phyloP scores from a whole-genome alignment of 1,140 invertebrate genomes.

The Euglossa dilemma region DNA sequence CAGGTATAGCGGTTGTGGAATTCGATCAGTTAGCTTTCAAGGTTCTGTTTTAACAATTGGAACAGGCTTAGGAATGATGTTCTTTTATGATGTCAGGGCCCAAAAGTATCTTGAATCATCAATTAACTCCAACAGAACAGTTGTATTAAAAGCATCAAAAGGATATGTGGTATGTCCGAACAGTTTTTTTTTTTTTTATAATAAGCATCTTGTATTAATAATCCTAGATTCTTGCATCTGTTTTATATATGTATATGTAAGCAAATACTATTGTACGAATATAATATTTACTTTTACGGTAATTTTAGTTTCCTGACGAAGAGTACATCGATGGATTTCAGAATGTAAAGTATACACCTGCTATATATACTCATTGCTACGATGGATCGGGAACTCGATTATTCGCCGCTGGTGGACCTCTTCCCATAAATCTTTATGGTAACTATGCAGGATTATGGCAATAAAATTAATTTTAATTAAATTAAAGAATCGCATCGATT shows the following conservation, averaged over 20 bases:
- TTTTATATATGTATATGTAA: background rate
- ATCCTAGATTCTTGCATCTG: background rate
- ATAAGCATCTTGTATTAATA: background rate
- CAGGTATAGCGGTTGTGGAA: conserved; percentile 92
- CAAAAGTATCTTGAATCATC: conserved; percentile 95
- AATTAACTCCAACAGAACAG: conserved; percentile 93
- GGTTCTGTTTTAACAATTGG: conserved; percentile 95
- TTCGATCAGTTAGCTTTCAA: conserved; percentile 95
- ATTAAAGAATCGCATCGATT: conserved; percentile 35
- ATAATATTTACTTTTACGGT: conserved; percentile 32
- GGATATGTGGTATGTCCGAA: conserved; percentile 91
- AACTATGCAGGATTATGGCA: conserved; percentile 89
- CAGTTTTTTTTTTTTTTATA: background rate
- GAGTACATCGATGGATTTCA: conserved; percentile 90
- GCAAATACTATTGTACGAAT: background rate
- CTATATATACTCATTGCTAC: conserved; percentile 98
- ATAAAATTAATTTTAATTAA: conserved; percentile 74
- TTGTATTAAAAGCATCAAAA: conserved; percentile 93
- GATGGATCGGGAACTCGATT: conserved; percentile 94
- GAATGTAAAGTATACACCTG: conserved; percentile 93
- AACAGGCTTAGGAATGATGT: conserved; percentile 94
- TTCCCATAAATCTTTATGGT: conserved; percentile 94
- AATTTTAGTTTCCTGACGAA: conserved; percentile 90
- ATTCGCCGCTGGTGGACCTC: conserved; percentile 96
- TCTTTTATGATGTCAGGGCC: conserved; percentile 96